phyloP scores from a whole-genome alignment of 2,113 vertebrate species.

The Saguinus midas region DNA sequence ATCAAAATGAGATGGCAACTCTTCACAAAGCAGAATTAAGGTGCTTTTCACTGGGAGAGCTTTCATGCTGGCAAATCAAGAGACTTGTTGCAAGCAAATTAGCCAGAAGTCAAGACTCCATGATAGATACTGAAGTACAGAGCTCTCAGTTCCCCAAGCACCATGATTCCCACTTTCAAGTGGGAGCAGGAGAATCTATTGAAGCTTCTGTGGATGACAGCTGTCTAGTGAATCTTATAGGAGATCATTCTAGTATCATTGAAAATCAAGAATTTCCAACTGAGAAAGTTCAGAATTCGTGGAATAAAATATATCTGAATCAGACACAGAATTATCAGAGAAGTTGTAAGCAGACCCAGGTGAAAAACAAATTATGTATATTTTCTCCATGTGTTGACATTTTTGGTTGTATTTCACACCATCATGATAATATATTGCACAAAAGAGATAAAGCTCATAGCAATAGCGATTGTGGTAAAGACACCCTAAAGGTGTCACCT shows the following conservation, averaged over 20 bases:
- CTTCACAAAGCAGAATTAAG: background rate
- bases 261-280: background rate
- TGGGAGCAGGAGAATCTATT: background rate
- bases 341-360: background rate
- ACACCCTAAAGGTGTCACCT: background rate
- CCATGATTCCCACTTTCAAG: accelerated
- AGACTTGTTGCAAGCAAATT: background rate
- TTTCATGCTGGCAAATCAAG: slow-evolving; percentile 37
- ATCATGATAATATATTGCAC: accelerated
- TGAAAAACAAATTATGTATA: background rate
- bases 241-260: background rate
- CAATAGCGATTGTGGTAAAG: background rate
- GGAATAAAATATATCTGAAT: background rate
- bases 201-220: background rate
- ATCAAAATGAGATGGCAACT: background rate
- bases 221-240: background rate
- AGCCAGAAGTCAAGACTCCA: background rate
- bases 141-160: background rate
- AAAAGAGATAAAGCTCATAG: background rate
- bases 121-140: background rate
- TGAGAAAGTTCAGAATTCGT: background rate
- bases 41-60: background rate
- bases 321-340: background rate
- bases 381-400: background rate
- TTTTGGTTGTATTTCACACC: background rate